Percentiles rank a stretch among this genome's conserved stretches.
phyloP scores from a whole-genome alignment of 1,140 invertebrate species.

The Luehdorfia chinensis region DNA sequence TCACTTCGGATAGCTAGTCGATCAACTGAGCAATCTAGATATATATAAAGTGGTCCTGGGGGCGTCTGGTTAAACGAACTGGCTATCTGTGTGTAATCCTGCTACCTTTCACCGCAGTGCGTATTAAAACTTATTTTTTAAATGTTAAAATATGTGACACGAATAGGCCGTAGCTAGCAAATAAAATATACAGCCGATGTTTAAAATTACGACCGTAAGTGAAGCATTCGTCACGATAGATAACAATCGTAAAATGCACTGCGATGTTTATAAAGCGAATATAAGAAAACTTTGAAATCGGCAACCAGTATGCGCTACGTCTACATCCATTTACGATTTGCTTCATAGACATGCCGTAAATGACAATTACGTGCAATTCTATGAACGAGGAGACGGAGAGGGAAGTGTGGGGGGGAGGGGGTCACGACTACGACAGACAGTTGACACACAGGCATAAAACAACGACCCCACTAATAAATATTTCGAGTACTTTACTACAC shows the following conservation, averaged over 20 bases:
- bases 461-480: conserved; percentile 36
- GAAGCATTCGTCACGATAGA: too few species aligned
- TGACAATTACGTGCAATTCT: conserved; percentile 29
- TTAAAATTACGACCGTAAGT: too few species aligned
- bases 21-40: conserved; percentile 9
- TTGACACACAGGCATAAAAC: conserved; percentile 21
- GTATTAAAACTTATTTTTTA: too few species aligned
- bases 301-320: conserved; percentile 4
- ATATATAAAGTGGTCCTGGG: conserved; percentile 16
- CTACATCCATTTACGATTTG: not conserved
- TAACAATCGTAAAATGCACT: too few species aligned
- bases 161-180: too few species aligned
- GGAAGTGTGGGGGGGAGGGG: too few species aligned
- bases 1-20: conserved; percentile 2
- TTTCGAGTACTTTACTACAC: conserved; percentile 46
- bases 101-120: too few species aligned
- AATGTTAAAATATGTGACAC: too few species aligned
- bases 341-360: conserved; percentile 29
- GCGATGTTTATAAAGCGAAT: too few species aligned
- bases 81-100: conserved; percentile 5
- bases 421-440: conserved; percentile 18
- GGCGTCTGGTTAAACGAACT: conserved; percentile 7
- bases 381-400: conserved; percentile 27
- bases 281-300: too few species aligned
- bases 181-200: too few species aligned